phyloP scores from a whole-genome alignment of 2,113 vertebrate genomes.

The Progne subis region DNA sequence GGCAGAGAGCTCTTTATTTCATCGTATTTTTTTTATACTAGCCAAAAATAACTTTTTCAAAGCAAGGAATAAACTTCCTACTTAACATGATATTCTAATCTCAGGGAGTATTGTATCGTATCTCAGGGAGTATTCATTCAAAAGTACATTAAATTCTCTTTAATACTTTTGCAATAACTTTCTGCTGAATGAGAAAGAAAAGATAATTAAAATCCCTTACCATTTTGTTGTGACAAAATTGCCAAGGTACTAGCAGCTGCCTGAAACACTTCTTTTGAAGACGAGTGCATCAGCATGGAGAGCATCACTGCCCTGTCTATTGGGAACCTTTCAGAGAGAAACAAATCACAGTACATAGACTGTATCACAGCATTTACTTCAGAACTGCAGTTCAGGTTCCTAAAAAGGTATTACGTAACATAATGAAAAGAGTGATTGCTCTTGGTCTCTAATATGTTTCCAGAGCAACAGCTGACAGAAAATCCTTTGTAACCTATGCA shows the following conservation, averaged over 20 bases:
- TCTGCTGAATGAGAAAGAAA: neutral
- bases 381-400: neutral
- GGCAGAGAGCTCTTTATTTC: neutral
- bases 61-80: neutral
- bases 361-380: neutral
- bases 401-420: neutral
- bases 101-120: neutral
- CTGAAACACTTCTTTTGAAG: conserved; percentile 85
- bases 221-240: conserved; percentile 83
- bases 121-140: neutral
- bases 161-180: neutral
- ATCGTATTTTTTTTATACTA: neutral
- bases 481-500: neutral
- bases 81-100: neutral
- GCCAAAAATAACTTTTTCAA: neutral
- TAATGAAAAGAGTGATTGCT: neutral
- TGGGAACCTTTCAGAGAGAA: conserved; percentile 81
- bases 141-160: neutral
- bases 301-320: conserved; percentile 89
- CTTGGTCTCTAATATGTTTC: neutral
- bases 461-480: neutral
- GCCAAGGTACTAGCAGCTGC: conserved; percentile 85
- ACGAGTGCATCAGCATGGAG: conserved; percentile 88
- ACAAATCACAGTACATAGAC: neutral
- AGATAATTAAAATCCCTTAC: conserved; percentile 69